A percentile compares a stretch with the other conserved stretches of the same genome.
Conservation (phyloP, 92 coral and sea anemone genomes). For the Siderastrea radians region DNA sequence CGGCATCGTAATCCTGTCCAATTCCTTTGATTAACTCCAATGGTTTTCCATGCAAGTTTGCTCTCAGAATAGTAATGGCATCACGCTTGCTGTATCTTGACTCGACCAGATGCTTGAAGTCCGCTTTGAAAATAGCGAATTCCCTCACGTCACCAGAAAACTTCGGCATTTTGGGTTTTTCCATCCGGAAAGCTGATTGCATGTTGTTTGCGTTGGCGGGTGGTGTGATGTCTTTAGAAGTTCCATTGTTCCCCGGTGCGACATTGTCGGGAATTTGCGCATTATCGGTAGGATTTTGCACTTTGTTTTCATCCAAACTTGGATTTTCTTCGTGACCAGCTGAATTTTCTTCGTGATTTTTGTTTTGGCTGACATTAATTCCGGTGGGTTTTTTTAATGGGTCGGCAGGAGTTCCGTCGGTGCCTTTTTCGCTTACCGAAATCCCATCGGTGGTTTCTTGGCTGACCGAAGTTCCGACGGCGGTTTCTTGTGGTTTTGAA, state of each 20-base stretch:
- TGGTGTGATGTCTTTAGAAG: neutral
- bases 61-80: conserved; percentile 68
- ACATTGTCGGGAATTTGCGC: neutral
- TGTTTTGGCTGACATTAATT: conserved; percentile 27
- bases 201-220: neutral
- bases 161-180: too few relatives aligned
- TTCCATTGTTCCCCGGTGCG: neutral
- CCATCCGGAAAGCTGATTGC: conserved; percentile 50
- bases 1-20: conserved; percentile 74
- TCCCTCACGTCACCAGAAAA: conserved; percentile 67
- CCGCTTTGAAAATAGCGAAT: conserved; percentile 59
- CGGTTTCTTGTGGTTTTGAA: too few relatives aligned
- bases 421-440: neutral
- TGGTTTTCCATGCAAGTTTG: conserved; percentile 70
- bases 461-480: too few relatives aligned
- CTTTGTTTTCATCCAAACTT: neutral
- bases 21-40: conserved; percentile 74
- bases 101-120: conserved; percentile 78
- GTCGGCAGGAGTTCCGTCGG: conserved; percentile 6
- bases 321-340: conserved; percentile 15
- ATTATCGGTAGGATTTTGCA: conserved; percentile 4
- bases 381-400: neutral
- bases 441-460: too few relatives aligned
- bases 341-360: conserved; percentile 24
- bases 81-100: conserved; percentile 61